Evolutionary conservation across 2,888 invertebrate genomes (phyloP).

Genomic region (Zhengitettix transpicula): DNA sequence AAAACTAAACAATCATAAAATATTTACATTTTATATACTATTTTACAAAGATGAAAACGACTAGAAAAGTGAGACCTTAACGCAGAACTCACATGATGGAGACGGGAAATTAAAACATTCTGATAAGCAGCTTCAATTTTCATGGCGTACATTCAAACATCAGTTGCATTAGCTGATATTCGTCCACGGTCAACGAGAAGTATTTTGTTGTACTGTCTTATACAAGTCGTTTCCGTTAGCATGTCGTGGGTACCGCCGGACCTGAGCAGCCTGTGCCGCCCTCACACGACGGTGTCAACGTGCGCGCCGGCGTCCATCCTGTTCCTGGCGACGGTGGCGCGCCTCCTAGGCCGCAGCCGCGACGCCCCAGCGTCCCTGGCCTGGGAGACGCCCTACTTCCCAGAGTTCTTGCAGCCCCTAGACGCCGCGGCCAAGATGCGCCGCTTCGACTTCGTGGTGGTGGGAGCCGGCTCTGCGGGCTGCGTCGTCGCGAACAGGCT

Average conservation of each 20-base stretch:
- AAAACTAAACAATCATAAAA: no score
- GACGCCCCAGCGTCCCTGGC: slow-evolving; percentile 18
- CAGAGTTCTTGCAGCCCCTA: neutral
- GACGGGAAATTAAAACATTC: no score
- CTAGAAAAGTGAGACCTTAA: no score
- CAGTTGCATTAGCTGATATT: no score
- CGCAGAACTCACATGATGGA: no score
- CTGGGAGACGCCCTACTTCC: neutral
- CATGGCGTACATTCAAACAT: no score
- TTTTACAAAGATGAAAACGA: no score
- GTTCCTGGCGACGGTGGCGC: slow-evolving; percentile 38
- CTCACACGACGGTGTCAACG: slow-evolving; percentile 35
- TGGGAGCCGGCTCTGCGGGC: slow-evolving; percentile 51
- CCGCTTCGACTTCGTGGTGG: slow-evolving; percentile 42
- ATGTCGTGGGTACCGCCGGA: slow-evolving; percentile 25
- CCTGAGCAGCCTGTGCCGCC: slow-evolving; percentile 34
- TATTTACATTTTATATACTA: no score
- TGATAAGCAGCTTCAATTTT: no score
- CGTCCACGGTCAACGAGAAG: no score
- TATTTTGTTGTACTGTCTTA: no score
- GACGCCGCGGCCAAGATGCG: slow-evolving; percentile 14
- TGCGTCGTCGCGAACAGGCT: slow-evolving; percentile 48
- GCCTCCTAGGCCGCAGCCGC: slow-evolving; percentile 36
- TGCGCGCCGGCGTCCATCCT: slow-evolving; percentile 40
- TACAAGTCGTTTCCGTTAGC: neutral